Base-by-base conservation (phyloP, 2,113 vertebrate species). In the Otis tarda region DNA sequence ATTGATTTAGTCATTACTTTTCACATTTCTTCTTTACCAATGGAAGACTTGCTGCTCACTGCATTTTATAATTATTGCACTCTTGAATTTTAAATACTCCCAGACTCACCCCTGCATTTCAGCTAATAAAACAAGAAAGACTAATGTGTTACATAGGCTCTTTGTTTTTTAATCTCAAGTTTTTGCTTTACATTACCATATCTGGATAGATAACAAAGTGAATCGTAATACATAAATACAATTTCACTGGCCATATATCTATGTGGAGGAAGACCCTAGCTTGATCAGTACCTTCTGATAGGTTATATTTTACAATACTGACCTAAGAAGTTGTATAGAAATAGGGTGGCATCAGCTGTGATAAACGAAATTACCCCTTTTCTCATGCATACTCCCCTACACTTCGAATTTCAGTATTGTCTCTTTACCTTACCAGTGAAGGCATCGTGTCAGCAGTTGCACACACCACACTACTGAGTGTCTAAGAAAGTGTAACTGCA, bases 1-100 rank as follows among this genome's bases (percentile, higher is more conserved):
- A 98, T 98, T 94, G 97, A 98, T 98, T 98, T 97, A 97, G 81
- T 53, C 84, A 96, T 97, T 97, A 92, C 55, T 94, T 97, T 97
- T 83, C 82, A 80, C 87, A 87, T 97, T 98, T 96, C 90, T 97
- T 94, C 96, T 94, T 97, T 95, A 88, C 68, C 43, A 22, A 61
- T 93, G 84, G 83, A 95, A 93, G 78, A 94, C 94, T 91, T 98
- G 94, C 95, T 90, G 88, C 55, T 82, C 60, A 39, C 57, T 89
- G 84, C 27, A 30, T 96, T 97, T 97, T 98, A 79, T 91, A 94
- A 97, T 96, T 93, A 97, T 94, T 94, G 69, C 61, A n/a, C 35
- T 75, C 75, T 24, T 89, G 94, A 95, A 96, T 97, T 97, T 96
- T 97, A 97, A 98, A 91, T 78, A 90, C 39, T 94, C 24, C 79